Evolutionary conservation across 2,113 vertebrate species (phyloP), one percentile per base, ranked within the genome.

Genomic region (Jacana jacana): DNA sequence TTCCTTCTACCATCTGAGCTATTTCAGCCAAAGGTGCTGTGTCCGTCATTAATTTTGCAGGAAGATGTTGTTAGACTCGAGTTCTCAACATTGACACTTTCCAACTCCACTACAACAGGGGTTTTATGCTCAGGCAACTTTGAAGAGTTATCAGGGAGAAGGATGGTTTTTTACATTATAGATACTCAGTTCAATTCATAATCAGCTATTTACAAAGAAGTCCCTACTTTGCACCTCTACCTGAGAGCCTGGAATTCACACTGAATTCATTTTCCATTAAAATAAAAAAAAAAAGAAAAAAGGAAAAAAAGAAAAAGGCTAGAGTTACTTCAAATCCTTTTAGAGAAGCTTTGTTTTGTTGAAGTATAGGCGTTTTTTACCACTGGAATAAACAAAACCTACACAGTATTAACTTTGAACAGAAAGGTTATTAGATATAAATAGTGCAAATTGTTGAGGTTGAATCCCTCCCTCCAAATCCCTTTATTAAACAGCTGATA

Each of bases 291-390:
- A 16, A 37, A 3, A 54, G n/a, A n/a, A n/a, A n/a, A n/a, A n/a
- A n/a, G n/a, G n/a, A n/a, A n/a, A n/a, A n/a, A 27, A n/a, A 33
- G 28, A 37, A 3, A 54, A 42, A 24, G 2, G 7, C 17, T 46
- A 64, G 19, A 78, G 37, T 79, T 81, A 54, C 30, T 64, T 87
- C 9, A 91, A 51, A 6, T 52, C 15, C 39, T 64, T 89, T 68
- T 10, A 83, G 39, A 4, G 9, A 79, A 79, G 82, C 31, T 82
- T 44, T 0, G 0, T 83, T 93, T 83, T 54, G 66, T 7, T 23
- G 3, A 44, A 48, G 30, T n/a, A 30, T 4, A 2, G 7, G 4
- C 1, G 1, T 0, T 39, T 54, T 83, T 35, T 49, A 66, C 7
- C 73, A 68, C 1, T 3, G 20, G 20, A 91, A 85, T 52, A 76